Percentiles rank a stretch among this genome's conserved stretches.
Conservation (phyloP, 2,113 vertebrate genomes). For the Pyxicephalus adspersus region DNA sequence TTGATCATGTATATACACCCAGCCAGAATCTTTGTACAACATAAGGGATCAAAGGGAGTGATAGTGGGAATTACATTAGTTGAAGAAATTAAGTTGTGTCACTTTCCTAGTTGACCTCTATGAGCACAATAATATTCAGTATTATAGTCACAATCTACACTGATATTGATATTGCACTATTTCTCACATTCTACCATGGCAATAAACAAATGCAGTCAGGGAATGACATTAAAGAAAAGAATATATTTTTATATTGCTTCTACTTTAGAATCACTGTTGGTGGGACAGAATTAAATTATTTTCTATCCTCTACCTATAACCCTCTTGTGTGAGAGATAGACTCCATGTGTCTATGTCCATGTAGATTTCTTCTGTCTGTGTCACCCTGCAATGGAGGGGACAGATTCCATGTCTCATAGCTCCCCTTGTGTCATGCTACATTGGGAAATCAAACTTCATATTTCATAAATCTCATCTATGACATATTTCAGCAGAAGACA, state of each 20-base stretch:
- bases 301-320: not conserved
- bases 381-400: not conserved
- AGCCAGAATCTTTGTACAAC: too few species aligned
- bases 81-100: too few species aligned
- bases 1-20: too few species aligned
- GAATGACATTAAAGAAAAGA: not conserved
- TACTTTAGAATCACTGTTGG: too few species aligned
- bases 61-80: too few species aligned
- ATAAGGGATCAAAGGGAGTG: too few species aligned
- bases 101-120: too few species aligned
- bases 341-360: not conserved
- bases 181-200: not conserved
- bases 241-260: not conserved
- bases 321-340: not conserved
- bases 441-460: not conserved
- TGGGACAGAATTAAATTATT: too few species aligned
- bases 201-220: not conserved
- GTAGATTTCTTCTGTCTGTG: not conserved
- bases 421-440: not conserved
- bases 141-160: not conserved
- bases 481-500: too few species aligned
- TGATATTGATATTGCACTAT: not conserved
- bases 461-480: not conserved
- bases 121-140: not conserved
- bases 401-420: not conserved